Percentiles rank a stretch among this genome's conserved stretches.
phyloP scores from a whole-genome alignment of 2,797 vertebrate species.

The Protonibea diacanthus region DNA sequence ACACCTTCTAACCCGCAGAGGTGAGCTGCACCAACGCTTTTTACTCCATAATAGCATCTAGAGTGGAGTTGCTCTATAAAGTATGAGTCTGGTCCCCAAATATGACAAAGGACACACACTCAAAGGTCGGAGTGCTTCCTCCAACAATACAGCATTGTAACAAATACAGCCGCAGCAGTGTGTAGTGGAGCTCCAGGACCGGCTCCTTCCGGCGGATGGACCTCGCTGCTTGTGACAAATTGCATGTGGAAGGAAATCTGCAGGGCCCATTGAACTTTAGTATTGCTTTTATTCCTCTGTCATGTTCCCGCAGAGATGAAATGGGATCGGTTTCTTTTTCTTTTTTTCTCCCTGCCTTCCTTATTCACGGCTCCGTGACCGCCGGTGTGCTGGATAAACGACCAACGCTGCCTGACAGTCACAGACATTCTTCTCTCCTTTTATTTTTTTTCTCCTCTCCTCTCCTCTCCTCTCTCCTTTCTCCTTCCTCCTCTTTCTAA shows the following conservation, averaged over 20 bases:
- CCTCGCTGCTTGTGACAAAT: slow-evolving; percentile 83
- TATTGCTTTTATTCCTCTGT: slow-evolving; percentile 84
- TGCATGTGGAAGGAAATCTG: slow-evolving; percentile 79
- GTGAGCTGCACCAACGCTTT: not conserved
- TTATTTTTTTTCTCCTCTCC: not conserved
- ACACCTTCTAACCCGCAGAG: not conserved
- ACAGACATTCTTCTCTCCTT: slow-evolving; percentile 52
- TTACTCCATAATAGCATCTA: slow-evolving; percentile 8
- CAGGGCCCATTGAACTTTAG: slow-evolving; percentile 83
- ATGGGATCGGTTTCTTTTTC: slow-evolving; percentile 70
- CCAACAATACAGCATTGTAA: slow-evolving; percentile 39
- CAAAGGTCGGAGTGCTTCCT: slow-evolving; percentile 17
- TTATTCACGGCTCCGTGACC: slow-evolving; percentile 73
- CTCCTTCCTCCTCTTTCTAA: slow-evolving; percentile 19
- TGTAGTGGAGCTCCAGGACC: slow-evolving; percentile 43
- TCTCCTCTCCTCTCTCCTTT: slow-evolving; percentile 4
- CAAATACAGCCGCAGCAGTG: slow-evolving; percentile 29
- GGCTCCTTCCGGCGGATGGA: slow-evolving; percentile 54
- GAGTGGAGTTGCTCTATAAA: not conserved
- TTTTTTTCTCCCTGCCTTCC: slow-evolving; percentile 46
- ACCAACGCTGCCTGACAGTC: slow-evolving; percentile 66
- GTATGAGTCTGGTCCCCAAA: not conserved
- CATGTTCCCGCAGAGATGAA: slow-evolving; percentile 83
- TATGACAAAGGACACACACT: slow-evolving; percentile 22
- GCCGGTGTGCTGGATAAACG: slow-evolving; percentile 72